phyloP scores from a whole-genome alignment of 2,888 invertebrate species.

The Acanthoscelides obtectus region DNA sequence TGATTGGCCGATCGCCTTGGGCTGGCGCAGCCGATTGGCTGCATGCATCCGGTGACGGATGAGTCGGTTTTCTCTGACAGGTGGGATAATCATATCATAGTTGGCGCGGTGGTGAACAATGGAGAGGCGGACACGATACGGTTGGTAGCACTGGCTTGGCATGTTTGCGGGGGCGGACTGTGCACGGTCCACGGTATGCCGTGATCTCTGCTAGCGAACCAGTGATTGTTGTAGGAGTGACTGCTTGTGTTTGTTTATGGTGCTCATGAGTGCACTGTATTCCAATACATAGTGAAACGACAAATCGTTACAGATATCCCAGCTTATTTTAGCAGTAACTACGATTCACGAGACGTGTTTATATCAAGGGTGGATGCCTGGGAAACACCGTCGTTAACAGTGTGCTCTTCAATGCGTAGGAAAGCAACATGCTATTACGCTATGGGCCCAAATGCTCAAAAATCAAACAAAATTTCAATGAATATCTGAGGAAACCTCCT shows the following conservation, averaged over 20 bases:
- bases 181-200: not conserved
- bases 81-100: slow-evolving; percentile 40
- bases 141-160: not conserved
- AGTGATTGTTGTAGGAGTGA: not conserved
- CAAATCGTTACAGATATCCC: too few species aligned
- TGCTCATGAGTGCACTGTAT: not conserved
- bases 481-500: too few species aligned
- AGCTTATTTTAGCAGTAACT: too few species aligned
- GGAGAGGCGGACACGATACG: slow-evolving; percentile 34
- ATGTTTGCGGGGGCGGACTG: not conserved
- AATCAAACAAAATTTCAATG: too few species aligned
- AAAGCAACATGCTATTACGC: too few species aligned
- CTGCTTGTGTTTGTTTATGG: too few species aligned
- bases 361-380: too few species aligned
- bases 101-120: slow-evolving; percentile 32
- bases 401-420: too few species aligned
- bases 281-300: too few species aligned
- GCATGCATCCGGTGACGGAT: slow-evolving; percentile 22
- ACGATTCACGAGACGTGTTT: too few species aligned
- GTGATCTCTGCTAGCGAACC: not conserved
- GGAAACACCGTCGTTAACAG: too few species aligned
- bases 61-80: slow-evolving; percentile 34
- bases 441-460: too few species aligned
- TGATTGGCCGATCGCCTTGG: slow-evolving; percentile 40
- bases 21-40: slow-evolving; percentile 24